phyloP scores from a whole-genome alignment of 2,888 invertebrate genomes.

The Xestia c-nigrum region DNA sequence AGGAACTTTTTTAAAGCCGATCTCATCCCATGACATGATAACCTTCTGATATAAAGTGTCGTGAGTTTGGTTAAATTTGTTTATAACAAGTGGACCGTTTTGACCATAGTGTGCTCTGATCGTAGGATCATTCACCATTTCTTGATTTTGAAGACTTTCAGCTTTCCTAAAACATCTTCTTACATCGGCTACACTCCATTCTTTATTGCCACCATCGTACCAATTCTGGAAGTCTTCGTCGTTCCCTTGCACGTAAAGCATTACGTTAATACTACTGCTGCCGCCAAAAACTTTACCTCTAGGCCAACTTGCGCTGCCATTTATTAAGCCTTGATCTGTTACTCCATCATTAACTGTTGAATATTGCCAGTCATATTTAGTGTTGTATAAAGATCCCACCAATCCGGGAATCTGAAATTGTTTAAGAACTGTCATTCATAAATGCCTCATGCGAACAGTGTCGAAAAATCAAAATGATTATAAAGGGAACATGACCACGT shows the following conservation, averaged over 20 bases:
- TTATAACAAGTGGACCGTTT: conserved; percentile 84
- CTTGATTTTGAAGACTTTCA: conserved; percentile 81
- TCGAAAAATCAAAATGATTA: neutral
- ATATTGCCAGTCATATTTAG: conserved; percentile 94
- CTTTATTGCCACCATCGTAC: conserved; percentile 87
- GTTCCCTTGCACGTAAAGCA: conserved; percentile 90
- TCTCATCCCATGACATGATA: conserved; percentile 81
- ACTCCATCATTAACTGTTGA: conserved; percentile 94
- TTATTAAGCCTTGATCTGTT: conserved; percentile 91
- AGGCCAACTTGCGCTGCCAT: conserved; percentile 84
- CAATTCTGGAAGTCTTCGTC: conserved; percentile 87
- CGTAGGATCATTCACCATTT: conserved; percentile 64
- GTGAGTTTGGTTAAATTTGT: conserved; percentile 82
- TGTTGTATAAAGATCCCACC: conserved; percentile 72
- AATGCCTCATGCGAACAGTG: neutral
- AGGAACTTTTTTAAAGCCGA: conserved; percentile 80
- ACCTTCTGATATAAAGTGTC: conserved; percentile 74
- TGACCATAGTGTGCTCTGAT: conserved; percentile 76
- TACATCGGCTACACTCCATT: conserved; percentile 89
- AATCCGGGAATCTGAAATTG: conserved; percentile 70
- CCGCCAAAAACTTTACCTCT: conserved; percentile 92
- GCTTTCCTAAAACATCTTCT: conserved; percentile 86
- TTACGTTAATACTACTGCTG: conserved; percentile 88
- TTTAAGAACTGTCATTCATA: neutral
- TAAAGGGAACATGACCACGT: neutral